A percentile compares a stretch with the other conserved stretches of the same genome.
Conservation (phyloP, 2,888 invertebrate species). For the Neoaliturus tenellus region DNA sequence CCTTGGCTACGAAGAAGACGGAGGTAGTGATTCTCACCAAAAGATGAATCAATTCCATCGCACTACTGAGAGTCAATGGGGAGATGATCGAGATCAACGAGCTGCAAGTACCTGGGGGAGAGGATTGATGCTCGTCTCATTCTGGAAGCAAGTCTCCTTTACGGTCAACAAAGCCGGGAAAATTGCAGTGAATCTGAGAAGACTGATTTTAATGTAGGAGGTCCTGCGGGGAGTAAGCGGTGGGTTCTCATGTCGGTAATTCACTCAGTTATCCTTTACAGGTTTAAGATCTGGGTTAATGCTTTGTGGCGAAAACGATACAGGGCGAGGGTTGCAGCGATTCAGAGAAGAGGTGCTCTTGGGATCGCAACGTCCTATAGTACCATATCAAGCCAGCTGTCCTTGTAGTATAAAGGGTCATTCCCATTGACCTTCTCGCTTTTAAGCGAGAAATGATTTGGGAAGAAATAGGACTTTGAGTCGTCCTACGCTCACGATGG, state of each 20-base stretch:
- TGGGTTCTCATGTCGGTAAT: conserved; percentile 57
- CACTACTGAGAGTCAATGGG: conserved; percentile 57
- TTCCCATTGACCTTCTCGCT: conserved; percentile 66
- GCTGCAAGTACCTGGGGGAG: conserved; percentile 48
- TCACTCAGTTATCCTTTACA: conserved; percentile 64
- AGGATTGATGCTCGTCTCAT: conserved; percentile 61
- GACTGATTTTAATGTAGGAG: conserved; percentile 64
- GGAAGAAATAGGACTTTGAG: background rate
- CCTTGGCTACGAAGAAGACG: conserved; percentile 62
- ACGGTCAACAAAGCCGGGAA: conserved; percentile 58
- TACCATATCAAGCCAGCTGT: conserved; percentile 65
- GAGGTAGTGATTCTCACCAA: conserved; percentile 61
- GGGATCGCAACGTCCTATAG: conserved; percentile 63
- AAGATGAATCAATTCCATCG: conserved; percentile 55
- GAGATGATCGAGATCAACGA: conserved; percentile 32
- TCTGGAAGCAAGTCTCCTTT: conserved; percentile 61
- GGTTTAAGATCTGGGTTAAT: conserved; percentile 57
- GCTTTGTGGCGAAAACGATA: conserved; percentile 57
- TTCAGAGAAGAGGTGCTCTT: conserved; percentile 63
- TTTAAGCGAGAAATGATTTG: conserved; percentile 52
- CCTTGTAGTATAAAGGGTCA: conserved; percentile 63
- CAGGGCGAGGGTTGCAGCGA: conserved; percentile 59
- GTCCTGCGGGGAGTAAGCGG: conserved; percentile 57
- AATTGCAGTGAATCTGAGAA: conserved; percentile 55
- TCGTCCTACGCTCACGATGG: conserved; percentile 45